Evolutionary conservation across 1,140 invertebrate genomes (phyloP).

Genomic region (Coptotermes formosanus): DNA sequence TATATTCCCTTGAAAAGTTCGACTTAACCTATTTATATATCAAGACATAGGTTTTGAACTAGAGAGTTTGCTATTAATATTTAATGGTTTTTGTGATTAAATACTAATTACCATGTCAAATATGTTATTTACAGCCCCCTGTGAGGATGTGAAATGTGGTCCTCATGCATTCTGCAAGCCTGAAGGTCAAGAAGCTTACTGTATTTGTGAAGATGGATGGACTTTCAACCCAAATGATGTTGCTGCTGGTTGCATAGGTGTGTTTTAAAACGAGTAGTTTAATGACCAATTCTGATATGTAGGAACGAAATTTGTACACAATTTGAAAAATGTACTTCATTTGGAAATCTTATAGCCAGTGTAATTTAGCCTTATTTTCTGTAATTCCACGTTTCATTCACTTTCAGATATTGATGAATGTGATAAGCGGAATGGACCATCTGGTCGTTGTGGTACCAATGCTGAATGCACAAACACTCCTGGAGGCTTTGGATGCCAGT

Average conservation of each 20-base stretch:
- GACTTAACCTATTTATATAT: too few relatives aligned
- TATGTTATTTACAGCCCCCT: constrained; percentile 63
- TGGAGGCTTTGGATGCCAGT: constrained; percentile 76
- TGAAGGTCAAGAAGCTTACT: constrained; percentile 85
- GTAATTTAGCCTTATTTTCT: neutral
- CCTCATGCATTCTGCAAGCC: constrained; percentile 85
- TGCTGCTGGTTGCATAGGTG: constrained; percentile 80
- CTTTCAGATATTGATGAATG: constrained; percentile 90
- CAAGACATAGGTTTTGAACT: too few relatives aligned
- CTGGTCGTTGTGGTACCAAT: constrained; percentile 79
- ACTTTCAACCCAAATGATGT: constrained; percentile 87
- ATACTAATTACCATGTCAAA: too few relatives aligned
- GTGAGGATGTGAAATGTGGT: constrained; percentile 86
- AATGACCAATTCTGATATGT: neutral
- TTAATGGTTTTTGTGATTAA: too few relatives aligned
- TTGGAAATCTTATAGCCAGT: neutral
- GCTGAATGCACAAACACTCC: constrained; percentile 79
- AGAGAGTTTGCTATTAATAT: too few relatives aligned
- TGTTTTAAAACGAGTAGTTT: constrained; percentile 36
- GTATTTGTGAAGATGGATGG: constrained; percentile 91
- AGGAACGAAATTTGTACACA: neutral
- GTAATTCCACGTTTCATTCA: neutral
- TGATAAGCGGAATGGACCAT: constrained; percentile 69
- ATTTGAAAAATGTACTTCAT: neutral
- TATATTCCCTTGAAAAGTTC: too few relatives aligned